A percentile compares a stretch with the other conserved stretches of the same genome.
Evolutionary conservation across 2,888 invertebrate genomes (phyloP).

Genomic region (Gastrophysa polygoni): DNA sequence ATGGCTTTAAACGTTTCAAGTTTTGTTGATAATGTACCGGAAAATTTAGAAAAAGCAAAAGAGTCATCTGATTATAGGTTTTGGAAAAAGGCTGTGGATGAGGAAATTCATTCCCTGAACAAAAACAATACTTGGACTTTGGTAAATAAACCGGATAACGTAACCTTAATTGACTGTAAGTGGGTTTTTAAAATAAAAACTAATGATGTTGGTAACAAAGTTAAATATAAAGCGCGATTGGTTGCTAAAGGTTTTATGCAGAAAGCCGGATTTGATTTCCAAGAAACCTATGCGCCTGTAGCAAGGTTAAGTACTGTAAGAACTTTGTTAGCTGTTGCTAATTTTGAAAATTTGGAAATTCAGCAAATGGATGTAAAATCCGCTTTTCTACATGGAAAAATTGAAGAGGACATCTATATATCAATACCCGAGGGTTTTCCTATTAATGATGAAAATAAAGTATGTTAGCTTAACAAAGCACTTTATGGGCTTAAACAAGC

Average conservation of each 20-base stretch:
- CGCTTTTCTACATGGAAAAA: conserved; percentile 44
- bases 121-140: no score
- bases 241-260: no score
- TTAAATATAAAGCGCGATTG: conserved; percentile 23
- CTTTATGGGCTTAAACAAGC: conserved; percentile 48
- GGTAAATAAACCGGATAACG: no score
- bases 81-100: no score
- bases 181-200: conserved; percentile 23
- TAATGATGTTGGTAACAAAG: conserved; percentile 18
- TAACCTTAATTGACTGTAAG: no score
- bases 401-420: conserved; percentile 44
- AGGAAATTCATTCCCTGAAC: no score
- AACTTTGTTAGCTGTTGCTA: not conserved
- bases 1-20: no score
- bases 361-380: conserved; percentile 41
- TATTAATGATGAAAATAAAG: conserved; percentile 18
- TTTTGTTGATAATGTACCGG: no score
- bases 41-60: no score
- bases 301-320: not conserved
- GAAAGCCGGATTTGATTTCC: no score
- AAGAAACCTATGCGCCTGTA: not conserved
- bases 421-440: conserved; percentile 35
- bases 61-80: no score
- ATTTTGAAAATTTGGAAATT: conserved; percentile 19
- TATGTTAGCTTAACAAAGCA: conserved; percentile 40